Conservation (phyloP, 2,888 invertebrate genomes). For the Labia minor region DNA sequence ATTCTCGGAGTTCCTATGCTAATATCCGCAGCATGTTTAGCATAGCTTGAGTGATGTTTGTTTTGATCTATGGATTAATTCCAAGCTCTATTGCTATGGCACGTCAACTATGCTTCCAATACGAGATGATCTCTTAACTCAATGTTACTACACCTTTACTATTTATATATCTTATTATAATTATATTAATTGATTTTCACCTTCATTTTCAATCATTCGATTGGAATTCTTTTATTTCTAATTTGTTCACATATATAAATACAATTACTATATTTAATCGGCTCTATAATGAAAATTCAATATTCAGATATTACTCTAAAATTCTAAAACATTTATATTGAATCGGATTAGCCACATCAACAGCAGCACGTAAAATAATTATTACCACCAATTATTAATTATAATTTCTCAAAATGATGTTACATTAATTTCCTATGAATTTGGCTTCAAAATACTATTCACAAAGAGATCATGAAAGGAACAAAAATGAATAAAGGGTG, state of each 20-base stretch:
- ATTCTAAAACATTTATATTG: not conserved
- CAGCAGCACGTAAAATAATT: not conserved
- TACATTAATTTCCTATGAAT: no score
- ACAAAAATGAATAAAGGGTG: no score
- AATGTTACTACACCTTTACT: not conserved
- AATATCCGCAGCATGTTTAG: not conserved
- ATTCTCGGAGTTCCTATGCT: not conserved
- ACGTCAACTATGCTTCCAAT: not conserved
- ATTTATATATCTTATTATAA: not conserved
- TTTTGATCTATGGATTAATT: constrained; percentile 8
- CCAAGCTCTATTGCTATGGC: constrained; percentile 4
- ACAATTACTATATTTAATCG: no score
- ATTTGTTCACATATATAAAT: no score
- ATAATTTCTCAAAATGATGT: not conserved
- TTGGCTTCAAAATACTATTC: no score
- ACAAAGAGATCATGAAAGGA: no score
- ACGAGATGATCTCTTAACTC: not conserved
- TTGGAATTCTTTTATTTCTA: no score
- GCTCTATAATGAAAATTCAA: not conserved
- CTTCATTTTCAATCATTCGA: no score
- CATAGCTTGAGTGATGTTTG: not conserved
- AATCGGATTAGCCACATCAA: not conserved
- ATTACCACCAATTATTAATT: not conserved
- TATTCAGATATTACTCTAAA: not conserved
- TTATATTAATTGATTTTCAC: no score